Evolutionary conservation across 2,797 vertebrate genomes (phyloP).

Genomic region (Argyrosomus regius): DNA sequence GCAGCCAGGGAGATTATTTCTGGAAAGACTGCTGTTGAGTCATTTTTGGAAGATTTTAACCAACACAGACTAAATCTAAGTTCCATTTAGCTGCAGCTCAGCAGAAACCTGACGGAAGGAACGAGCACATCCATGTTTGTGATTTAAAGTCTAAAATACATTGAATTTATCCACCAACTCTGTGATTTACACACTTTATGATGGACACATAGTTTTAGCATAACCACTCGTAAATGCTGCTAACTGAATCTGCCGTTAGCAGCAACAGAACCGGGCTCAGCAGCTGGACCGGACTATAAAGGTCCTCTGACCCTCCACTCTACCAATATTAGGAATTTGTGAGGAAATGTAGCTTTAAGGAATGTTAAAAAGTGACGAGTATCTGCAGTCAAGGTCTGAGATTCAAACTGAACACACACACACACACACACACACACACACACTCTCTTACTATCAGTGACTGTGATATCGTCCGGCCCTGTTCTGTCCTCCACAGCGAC

Average conservation of each 20-base stretch:
- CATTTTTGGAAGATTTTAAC: constrained; percentile 1
- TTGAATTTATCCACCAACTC: no score
- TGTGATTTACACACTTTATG: no score
- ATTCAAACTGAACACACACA: neutral
- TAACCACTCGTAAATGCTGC: no score
- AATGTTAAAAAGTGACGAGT: neutral
- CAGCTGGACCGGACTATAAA: no score
- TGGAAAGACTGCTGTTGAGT: neutral
- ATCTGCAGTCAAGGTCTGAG: constrained; percentile 35
- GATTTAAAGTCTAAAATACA: no score
- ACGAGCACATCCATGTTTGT: no score
- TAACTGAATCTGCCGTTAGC: no score
- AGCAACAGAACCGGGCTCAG: no score
- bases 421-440: constrained; percentile 33
- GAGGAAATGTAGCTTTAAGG: neutral
- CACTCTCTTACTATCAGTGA: constrained; percentile 5
- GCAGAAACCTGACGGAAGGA: no score
- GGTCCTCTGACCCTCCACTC: no score
- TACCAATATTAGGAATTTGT: neutral
- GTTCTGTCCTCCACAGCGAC: constrained; percentile 33
- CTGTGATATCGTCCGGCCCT: constrained; percentile 8
- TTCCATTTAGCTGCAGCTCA: neutral
- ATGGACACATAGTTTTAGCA: no score
- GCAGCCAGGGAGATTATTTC: neutral
- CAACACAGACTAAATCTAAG: neutral